Conservation (phyloP, 2,113 vertebrate species). For the Campylomormyrus numenius region DNA sequence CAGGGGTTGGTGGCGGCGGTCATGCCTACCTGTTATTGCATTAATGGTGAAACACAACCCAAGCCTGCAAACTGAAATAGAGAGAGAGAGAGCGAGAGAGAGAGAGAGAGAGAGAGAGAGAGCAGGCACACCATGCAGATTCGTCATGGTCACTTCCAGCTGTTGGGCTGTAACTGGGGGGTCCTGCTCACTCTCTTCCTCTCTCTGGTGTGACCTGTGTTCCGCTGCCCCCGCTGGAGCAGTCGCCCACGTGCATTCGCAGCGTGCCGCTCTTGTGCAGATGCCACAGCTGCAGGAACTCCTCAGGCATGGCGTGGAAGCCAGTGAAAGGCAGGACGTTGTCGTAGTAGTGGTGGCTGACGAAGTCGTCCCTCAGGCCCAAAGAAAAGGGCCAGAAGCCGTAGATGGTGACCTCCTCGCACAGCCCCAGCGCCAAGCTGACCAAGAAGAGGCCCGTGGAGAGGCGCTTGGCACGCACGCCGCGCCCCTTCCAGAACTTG, state of each 20-base stretch:
- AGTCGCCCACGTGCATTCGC: slow-evolving; percentile 73
- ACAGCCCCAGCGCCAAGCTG: slow-evolving; percentile 83
- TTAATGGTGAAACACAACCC: neutral
- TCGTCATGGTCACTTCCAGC: neutral
- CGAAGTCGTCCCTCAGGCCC: slow-evolving; percentile 66
- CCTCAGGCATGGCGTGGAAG: slow-evolving; percentile 95
- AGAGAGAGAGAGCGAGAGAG: neutral
- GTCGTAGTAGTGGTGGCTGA: slow-evolving; percentile 97
- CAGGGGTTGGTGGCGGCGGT: neutral
- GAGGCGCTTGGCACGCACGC: slow-evolving; percentile 82
- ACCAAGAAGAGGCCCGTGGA: slow-evolving; percentile 91
- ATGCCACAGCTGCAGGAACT: slow-evolving; percentile 93
- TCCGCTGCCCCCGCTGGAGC: slow-evolving; percentile 39
- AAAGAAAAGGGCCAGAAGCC: slow-evolving; percentile 94
- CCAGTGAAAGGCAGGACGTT: slow-evolving; percentile 82
- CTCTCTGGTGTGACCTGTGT: neutral
- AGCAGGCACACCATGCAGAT: neutral
- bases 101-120: neutral
- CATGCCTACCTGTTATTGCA: neutral
- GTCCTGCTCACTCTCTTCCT: neutral
- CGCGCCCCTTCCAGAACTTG: slow-evolving; percentile 83
- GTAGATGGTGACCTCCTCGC: slow-evolving; percentile 85
- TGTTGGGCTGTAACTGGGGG: neutral
- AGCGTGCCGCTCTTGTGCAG: slow-evolving; percentile 83
- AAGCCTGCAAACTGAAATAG: neutral